phyloP scores from a whole-genome alignment of 2,113 vertebrate genomes.

The Mastomys natalensis region DNA sequence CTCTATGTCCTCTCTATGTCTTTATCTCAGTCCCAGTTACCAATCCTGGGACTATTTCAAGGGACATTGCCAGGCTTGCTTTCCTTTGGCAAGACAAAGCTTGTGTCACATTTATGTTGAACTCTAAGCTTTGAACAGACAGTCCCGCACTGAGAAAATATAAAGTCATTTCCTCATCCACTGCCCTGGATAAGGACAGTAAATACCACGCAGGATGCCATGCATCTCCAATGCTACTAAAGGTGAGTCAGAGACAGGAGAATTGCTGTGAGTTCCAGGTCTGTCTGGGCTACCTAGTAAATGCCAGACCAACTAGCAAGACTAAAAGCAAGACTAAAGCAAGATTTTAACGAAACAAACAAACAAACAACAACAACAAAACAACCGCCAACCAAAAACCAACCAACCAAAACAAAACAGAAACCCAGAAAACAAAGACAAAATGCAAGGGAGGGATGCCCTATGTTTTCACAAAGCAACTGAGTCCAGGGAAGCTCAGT shows the following conservation, averaged over 20 bases:
- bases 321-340: neutral
- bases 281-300: neutral
- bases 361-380: neutral
- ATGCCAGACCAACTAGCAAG: neutral
- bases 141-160: neutral
- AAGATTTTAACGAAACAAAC: neutral
- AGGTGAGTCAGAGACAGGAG: neutral
- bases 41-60: neutral
- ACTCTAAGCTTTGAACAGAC: conserved; percentile 1
- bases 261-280: neutral
- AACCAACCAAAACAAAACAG: neutral
- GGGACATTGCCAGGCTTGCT: neutral
- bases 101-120: neutral
- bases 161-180: neutral
- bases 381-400: neutral
- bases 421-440: neutral
- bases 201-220: neutral
- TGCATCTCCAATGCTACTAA: neutral
- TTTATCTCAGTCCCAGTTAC: neutral
- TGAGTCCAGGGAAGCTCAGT: neutral
- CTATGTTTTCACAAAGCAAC: neutral
- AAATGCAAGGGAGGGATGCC: neutral
- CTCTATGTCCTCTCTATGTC: neutral
- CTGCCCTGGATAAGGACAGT: neutral
- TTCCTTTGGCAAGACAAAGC: neutral